Conservation (phyloP, 2,113 vertebrate genomes). For the Lota lota region DNA sequence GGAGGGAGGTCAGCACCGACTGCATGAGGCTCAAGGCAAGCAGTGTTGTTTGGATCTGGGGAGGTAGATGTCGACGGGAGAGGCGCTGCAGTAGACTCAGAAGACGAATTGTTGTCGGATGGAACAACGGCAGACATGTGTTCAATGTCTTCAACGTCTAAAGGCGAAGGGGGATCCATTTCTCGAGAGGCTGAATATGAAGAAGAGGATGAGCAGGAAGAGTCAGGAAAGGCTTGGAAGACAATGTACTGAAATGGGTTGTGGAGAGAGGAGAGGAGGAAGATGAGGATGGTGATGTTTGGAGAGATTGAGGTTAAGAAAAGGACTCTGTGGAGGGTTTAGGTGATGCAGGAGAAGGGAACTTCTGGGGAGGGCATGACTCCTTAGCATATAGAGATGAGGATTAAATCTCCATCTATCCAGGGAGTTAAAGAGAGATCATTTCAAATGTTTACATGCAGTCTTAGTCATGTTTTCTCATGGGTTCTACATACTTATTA, state of each 20-base stretch:
- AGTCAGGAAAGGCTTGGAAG: too few species aligned
- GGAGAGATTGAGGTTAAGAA: neutral
- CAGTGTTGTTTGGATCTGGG: neutral
- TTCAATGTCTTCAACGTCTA: constrained; percentile 2
- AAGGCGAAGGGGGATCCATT: constrained; percentile 7
- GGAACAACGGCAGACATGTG: neutral
- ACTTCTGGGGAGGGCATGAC: constrained; percentile 27
- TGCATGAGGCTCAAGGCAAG: neutral
- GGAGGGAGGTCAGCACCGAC: constrained; percentile 18
- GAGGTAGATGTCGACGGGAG: constrained; percentile 13
- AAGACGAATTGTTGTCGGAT: neutral
- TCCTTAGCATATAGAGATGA: constrained; percentile 22
- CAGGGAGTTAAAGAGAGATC: constrained; percentile 27
- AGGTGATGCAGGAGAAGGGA: constrained; percentile 16
- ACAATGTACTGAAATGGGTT: neutral
- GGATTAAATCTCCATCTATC: constrained; percentile 42
- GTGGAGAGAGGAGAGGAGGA: neutral
- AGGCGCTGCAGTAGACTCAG: neutral
- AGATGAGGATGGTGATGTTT: constrained; percentile 8
- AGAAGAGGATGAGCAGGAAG: neutral
- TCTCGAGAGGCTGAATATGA: neutral
- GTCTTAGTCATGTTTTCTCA: too few species aligned
- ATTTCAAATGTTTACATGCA: too few species aligned
- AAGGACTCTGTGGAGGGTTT: constrained; percentile 11
- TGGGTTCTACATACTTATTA: too few species aligned